Conservation (phyloP, 1,140 invertebrate species). For the Carcinoscorpius rotundicauda region DNA sequence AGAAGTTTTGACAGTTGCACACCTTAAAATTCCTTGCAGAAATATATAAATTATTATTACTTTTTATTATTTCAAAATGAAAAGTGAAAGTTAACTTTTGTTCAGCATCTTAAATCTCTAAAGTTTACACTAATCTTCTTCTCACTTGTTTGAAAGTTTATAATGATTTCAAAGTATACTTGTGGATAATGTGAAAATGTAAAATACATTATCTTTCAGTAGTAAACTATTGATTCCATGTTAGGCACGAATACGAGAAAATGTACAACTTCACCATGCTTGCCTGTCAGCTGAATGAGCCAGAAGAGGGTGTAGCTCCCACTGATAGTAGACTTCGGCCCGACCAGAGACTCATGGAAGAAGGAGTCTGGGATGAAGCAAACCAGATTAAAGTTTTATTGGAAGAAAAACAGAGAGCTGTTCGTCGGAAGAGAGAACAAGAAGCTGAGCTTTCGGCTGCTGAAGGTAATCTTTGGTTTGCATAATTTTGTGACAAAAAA, state of each 20-base stretch:
- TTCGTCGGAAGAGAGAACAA: constrained; percentile 55
- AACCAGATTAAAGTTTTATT: constrained; percentile 76
- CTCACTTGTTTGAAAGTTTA: background rate
- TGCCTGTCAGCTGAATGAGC: constrained; percentile 92
- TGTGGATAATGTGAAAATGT: background rate
- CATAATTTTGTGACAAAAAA: constrained; percentile 2
- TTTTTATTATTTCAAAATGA: too few relatives aligned
- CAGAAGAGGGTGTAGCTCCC: constrained; percentile 80
- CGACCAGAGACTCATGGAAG: constrained; percentile 96
- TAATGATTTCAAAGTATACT: background rate
- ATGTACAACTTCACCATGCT: constrained; percentile 92
- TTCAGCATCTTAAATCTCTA: background rate
- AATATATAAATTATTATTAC: too few relatives aligned
- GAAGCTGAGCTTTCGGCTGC: constrained; percentile 64
- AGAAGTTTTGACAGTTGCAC: too few relatives aligned
- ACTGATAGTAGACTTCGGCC: constrained; percentile 88
- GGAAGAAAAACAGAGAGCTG: constrained; percentile 85
- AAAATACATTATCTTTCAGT: constrained; percentile 3
- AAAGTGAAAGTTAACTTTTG: too few relatives aligned
- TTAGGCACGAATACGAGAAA: constrained; percentile 52
- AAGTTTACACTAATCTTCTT: background rate
- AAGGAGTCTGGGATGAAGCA: constrained; percentile 90
- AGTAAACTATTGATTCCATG: constrained; percentile 9
- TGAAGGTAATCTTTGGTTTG: constrained; percentile 40
- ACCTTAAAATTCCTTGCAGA: too few relatives aligned